Conservation (phyloP, 2,888 invertebrate genomes). For the Deilephila porcellus region DNA sequence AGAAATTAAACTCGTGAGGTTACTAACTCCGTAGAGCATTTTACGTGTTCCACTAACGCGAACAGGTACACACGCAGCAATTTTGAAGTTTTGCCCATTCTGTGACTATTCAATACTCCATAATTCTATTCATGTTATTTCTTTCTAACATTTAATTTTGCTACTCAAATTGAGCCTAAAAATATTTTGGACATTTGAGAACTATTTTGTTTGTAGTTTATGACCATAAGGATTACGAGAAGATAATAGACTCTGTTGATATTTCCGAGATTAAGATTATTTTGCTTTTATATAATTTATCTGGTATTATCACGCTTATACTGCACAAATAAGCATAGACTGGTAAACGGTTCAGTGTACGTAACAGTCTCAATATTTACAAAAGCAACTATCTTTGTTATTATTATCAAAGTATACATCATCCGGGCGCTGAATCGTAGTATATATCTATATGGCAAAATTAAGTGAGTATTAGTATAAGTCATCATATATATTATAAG, state of each 20-base stretch:
- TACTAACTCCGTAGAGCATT: no score
- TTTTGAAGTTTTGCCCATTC: no score
- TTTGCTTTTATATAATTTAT: not conserved
- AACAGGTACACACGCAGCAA: no score
- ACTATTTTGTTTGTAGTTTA: not conserved
- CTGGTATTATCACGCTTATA: constrained; percentile 16
- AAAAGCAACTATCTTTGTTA: constrained; percentile 6
- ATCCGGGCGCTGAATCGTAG: not conserved
- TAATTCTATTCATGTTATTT: no score
- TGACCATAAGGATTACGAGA: not conserved
- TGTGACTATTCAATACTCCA: no score
- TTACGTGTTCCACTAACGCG: no score
- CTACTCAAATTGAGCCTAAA: no score
- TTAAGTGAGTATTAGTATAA: not conserved
- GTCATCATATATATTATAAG: no score
- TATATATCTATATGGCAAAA: not conserved
- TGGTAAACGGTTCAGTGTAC: not conserved
- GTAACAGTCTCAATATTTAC: constrained; percentile 13
- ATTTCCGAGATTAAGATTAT: not conserved
- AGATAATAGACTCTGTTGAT: not conserved
- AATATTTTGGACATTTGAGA: no score
- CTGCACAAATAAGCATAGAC: constrained; percentile 7
- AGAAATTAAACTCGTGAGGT: no score
- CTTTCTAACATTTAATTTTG: no score
- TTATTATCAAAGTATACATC: not conserved